These are phyloP conservation scores for Hydrozoanthus gracilis DNA, from an alignment of 92 coral and sea anemone genomes.

Conservation along the genomic window DNA sequence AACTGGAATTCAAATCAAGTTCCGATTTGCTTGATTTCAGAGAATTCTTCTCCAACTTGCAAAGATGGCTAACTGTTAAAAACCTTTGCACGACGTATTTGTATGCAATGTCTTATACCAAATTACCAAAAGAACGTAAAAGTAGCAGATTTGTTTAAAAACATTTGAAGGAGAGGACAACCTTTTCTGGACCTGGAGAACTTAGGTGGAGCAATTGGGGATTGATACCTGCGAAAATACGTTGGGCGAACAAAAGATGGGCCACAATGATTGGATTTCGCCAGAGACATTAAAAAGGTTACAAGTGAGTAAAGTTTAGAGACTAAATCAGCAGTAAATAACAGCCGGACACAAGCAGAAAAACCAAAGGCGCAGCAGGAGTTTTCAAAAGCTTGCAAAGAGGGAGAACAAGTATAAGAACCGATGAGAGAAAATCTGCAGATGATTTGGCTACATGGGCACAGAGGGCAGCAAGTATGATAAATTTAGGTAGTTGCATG, in stretches of 20 bases:
- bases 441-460: not conserved
- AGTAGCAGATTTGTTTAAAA: too few relatives aligned
- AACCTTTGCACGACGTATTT: too few relatives aligned
- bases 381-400: not conserved
- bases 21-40: too few relatives aligned
- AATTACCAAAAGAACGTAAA: too few relatives aligned
- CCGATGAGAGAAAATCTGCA: not conserved
- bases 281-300: not conserved
- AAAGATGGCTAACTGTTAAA: too few relatives aligned
- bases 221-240: not conserved
- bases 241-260: not conserved
- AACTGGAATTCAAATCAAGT: too few relatives aligned
- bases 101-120: too few relatives aligned
- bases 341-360: not conserved
- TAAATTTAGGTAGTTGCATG: not conserved
- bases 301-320: not conserved
- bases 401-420: not conserved
- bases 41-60: too few relatives aligned
- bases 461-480: not conserved
- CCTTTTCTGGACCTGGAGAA: not conserved
- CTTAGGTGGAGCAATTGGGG: not conserved
- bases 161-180: too few relatives aligned
- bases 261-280: not conserved
- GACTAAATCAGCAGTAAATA: not conserved
- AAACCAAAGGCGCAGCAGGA: not conserved